A percentile compares a stretch with the other conserved stretches of the same genome.
phyloP scores from a whole-genome alignment of 1,140 invertebrate genomes.

The Drosophila pseudoobscura region DNA sequence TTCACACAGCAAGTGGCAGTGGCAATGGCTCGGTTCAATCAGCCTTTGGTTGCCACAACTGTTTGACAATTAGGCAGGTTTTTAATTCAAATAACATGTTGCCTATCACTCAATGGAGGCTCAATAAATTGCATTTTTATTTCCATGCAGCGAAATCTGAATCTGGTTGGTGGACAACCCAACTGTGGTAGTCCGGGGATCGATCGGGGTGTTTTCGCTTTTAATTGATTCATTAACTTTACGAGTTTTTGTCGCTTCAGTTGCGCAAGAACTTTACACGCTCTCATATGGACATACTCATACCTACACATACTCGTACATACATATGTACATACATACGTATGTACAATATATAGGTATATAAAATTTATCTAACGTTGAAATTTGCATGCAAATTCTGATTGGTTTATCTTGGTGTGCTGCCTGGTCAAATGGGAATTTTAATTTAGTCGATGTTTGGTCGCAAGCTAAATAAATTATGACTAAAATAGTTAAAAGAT shows the following conservation, averaged over 20 bases:
- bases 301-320: too few relatives aligned
- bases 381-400: conserved; percentile 29
- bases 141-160: conserved; percentile 10
- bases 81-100: conserved; percentile 56
- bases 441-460: conserved; percentile 10
- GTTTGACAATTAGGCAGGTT: conserved; percentile 30
- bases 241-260: conserved; percentile 22
- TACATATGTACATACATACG: neutral
- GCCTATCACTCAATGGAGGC: conserved; percentile 28
- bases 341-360: neutral
- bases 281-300: neutral
- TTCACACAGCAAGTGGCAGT: too few relatives aligned
- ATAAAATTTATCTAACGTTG: conserved; percentile 1
- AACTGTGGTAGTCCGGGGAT: neutral
- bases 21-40: conserved; percentile 4
- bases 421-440: conserved; percentile 12
- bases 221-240: conserved; percentile 45
- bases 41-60: conserved; percentile 10
- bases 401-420: conserved; percentile 26
- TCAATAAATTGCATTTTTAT: conserved; percentile 46
- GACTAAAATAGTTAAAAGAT: neutral
- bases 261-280: conserved; percentile 17
- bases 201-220: neutral
- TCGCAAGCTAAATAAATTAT: neutral
- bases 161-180: conserved; percentile 24